Evolutionary conservation across 2,888 invertebrate genomes (phyloP), one percentile per base, ranked within the genome.

Genomic region (Oithona nana): DNA sequence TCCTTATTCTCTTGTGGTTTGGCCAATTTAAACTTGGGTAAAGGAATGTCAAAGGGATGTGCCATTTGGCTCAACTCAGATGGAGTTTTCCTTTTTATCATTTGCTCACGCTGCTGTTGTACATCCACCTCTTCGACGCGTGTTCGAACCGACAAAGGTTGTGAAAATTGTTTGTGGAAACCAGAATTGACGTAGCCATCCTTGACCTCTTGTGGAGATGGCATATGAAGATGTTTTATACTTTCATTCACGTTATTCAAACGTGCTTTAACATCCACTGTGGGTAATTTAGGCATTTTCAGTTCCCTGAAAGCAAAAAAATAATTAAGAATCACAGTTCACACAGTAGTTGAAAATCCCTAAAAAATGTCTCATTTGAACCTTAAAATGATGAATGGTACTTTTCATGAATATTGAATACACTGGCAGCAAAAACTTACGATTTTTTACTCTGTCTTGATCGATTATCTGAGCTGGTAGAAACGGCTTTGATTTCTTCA

Each of bases 11-110:
- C 1, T 52, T 26, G n/a, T 52, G 13, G 16, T 26, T 16, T n/a
- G 6, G 28, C 2, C 3, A 1, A 3, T 16, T 24, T 52, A n/a
- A 2, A 26, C 28, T 59, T 59, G 4, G 59, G 59, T 22, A 59
- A 20, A 50, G 59, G 59, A 50, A 59, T 59, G 49, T 59, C 59
- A 16, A 59, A 50, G 22, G 59, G 59, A 22, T 59, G 59, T 13
- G 22, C 26, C 20, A 59, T 11, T 26, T 48, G 8, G 13, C 28
- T 50, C 50, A 59, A 28, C 28, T 59, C 59, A 20, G 59, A 48
- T 13, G 59, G 59, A 50, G 59, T 59, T 8, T 59, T 59, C 16
- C 49, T 16, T n/a, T 59, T 50, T 49, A 50, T 29, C 28, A 50
- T 22, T 1, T 50, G 48, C 24, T 39, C 50, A 49, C 59, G 48